These are phyloP conservation scores for Drosophila seclusa DNA, from an alignment of 2,888 invertebrate genomes.

Conservation along the genomic window DNA sequence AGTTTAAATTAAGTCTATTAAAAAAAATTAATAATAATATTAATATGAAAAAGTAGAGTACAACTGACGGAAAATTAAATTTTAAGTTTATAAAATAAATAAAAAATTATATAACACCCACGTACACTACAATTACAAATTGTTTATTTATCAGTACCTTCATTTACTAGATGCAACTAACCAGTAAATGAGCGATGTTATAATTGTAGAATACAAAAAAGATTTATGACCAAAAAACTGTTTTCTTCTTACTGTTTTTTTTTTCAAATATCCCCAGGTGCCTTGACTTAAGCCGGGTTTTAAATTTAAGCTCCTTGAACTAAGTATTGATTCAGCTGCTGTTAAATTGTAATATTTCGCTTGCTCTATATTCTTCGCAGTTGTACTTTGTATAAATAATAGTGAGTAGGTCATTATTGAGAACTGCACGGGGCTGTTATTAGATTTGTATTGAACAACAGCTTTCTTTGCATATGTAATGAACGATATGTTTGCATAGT, in stretches of 20 bases:
- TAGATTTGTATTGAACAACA: slow-evolving; percentile 43
- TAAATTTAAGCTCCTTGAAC: background rate
- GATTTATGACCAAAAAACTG: background rate
- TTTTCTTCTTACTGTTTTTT: background rate
- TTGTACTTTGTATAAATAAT: slow-evolving; percentile 15
- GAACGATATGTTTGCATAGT: slow-evolving; percentile 35
- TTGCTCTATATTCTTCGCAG: slow-evolving; percentile 12
- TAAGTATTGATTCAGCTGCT: slow-evolving; percentile 53
- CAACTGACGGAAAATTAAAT: background rate
- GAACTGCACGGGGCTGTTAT: slow-evolving; percentile 13
- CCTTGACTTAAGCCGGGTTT: background rate
- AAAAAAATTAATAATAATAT: background rate
- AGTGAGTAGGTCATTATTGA: slow-evolving; percentile 19
- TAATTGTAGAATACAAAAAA: background rate
- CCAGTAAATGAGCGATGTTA: background rate
- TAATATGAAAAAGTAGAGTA: background rate
- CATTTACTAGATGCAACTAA: background rate
- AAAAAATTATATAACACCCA: too few species aligned
- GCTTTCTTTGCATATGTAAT: slow-evolving; percentile 37
- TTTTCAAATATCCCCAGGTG: background rate
- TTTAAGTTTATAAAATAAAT: background rate
- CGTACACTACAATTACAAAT: background rate
- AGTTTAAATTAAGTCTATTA: background rate
- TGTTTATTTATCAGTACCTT: background rate
- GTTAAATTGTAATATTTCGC: background rate